A percentile compares a stretch with the other conserved stretches of the same genome.
These are phyloP conservation scores for Bergia puertoricense DNA, from an alignment of 92 coral and sea anemone genomes.

Conservation along the genomic window DNA sequence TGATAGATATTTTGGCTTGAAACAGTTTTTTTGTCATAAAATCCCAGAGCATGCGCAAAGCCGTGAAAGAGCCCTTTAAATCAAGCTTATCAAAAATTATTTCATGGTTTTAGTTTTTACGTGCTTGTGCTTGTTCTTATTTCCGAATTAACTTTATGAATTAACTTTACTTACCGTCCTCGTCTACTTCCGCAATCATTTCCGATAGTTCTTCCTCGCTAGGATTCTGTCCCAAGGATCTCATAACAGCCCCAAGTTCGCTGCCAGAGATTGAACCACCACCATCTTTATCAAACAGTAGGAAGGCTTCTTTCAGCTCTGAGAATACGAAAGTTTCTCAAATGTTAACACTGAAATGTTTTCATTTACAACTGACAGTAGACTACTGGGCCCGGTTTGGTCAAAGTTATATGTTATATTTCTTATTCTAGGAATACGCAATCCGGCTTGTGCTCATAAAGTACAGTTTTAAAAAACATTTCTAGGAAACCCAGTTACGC, in stretches of 20 bases:
- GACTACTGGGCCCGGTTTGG: not conserved
- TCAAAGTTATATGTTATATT: too few species aligned
- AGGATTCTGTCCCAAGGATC: constrained; percentile 88
- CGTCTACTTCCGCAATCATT: constrained; percentile 86
- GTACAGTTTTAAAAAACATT: too few species aligned
- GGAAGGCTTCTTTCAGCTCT: constrained; percentile 88
- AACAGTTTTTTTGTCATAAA: too few species aligned
- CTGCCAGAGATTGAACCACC: constrained; percentile 86
- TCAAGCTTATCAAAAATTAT: not conserved
- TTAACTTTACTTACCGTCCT: constrained; percentile 65
- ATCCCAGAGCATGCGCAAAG: too few species aligned
- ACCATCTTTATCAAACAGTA: constrained; percentile 87
- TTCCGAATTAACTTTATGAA: too few species aligned
- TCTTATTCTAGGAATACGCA: too few species aligned
- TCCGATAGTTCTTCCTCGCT: constrained; percentile 82
- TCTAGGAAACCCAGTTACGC: too few species aligned
- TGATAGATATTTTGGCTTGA: too few species aligned
- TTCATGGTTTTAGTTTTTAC: not conserved
- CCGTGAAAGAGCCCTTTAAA: too few species aligned
- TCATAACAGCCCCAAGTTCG: constrained; percentile 79
- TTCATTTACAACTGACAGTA: too few species aligned
- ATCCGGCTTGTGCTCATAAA: too few species aligned
- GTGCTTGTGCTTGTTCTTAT: not conserved
- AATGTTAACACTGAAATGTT: not conserved
- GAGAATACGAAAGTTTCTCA: not conserved